phyloP scores from a whole-genome alignment of 1,140 invertebrate species.

The Anadara kagoshimensis region DNA sequence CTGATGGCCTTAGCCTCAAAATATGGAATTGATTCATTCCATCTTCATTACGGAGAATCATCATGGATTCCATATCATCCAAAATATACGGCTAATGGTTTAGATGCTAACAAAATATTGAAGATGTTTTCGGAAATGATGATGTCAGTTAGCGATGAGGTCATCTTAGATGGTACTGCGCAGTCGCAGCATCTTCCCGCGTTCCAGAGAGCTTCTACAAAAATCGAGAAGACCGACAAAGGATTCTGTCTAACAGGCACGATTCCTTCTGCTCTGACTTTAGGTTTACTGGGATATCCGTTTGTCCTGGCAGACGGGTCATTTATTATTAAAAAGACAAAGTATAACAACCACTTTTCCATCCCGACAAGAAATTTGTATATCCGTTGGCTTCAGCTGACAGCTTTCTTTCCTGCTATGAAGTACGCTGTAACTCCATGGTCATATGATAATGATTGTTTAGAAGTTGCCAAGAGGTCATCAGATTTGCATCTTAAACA shows the following conservation, averaged over 20 bases:
- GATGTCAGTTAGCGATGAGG: slow-evolving; percentile 18
- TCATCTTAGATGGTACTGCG: slow-evolving; percentile 54
- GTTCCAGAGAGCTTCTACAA: slow-evolving; percentile 45
- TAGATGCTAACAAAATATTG: slow-evolving; percentile 47
- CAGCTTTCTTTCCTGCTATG: slow-evolving; percentile 89
- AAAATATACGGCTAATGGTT: slow-evolving; percentile 41
- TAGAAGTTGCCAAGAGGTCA: slow-evolving; percentile 80
- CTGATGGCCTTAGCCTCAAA: slow-evolving; percentile 78
- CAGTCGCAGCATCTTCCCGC: slow-evolving; percentile 50
- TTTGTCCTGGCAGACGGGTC: slow-evolving; percentile 83
- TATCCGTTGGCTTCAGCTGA: slow-evolving; percentile 91
- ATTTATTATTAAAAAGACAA: not conserved
- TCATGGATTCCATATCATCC: slow-evolving; percentile 84
- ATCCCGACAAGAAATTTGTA: slow-evolving; percentile 86
- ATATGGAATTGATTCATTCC: slow-evolving; percentile 86
- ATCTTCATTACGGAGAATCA: slow-evolving; percentile 92
- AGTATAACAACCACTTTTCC: slow-evolving; percentile 29
- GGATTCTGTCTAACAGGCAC: slow-evolving; percentile 70
- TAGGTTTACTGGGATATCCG: slow-evolving; percentile 89
- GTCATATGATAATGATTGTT: slow-evolving; percentile 84
- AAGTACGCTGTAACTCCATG: slow-evolving; percentile 92
- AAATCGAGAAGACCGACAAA: slow-evolving; percentile 4
- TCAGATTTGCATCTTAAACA: slow-evolving; percentile 82
- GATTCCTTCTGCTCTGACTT: slow-evolving; percentile 85
- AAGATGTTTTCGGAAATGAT: slow-evolving; percentile 50